Percentiles rank a stretch among this genome's conserved stretches.
Evolutionary conservation across 2,888 invertebrate genomes (phyloP).

Genomic region (Nysson spinosus): DNA sequence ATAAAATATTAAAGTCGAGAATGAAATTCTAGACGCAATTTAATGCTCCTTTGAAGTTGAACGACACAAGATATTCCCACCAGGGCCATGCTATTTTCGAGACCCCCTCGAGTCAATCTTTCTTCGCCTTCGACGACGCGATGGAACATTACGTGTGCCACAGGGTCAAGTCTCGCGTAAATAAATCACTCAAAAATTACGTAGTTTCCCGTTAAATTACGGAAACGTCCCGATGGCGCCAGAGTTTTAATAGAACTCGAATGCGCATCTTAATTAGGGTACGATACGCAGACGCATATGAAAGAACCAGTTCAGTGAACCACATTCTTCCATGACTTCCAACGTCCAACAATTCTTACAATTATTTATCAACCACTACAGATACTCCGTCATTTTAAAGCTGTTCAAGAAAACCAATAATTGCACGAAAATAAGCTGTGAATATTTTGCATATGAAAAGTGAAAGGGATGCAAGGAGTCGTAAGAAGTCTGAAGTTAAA

Average conservation of each 20-base stretch:
- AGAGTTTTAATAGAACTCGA: too few relatives aligned
- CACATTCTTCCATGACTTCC: conserved; percentile 2
- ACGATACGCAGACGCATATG: not conserved
- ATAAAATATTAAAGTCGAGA: too few relatives aligned
- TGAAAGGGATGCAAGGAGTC: too few relatives aligned
- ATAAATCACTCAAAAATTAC: not conserved
- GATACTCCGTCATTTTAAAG: too few relatives aligned
- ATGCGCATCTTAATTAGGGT: too few relatives aligned
- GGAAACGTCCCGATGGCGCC: too few relatives aligned
- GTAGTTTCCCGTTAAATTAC: not conserved
- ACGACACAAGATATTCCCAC: conserved; percentile 15
- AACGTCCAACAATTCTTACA: conserved; percentile 35
- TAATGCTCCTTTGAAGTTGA: conserved; percentile 10
- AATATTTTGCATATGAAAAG: too few relatives aligned
- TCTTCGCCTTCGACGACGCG: not conserved
- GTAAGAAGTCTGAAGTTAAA: too few relatives aligned
- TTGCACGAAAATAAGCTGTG: too few relatives aligned
- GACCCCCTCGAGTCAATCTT: not conserved
- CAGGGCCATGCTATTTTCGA: conserved; percentile 9
- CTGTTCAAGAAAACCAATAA: too few relatives aligned
- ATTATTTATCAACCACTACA: too few relatives aligned
- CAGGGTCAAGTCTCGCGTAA: not conserved
- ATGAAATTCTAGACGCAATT: conserved; percentile 7
- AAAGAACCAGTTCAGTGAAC: conserved; percentile 37
- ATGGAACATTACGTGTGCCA: not conserved